Evolutionary conservation across 30 jellyfish, hydroid and myxozoan genomes (phyloP).

Genomic region (Pelagia noctiluca): DNA sequence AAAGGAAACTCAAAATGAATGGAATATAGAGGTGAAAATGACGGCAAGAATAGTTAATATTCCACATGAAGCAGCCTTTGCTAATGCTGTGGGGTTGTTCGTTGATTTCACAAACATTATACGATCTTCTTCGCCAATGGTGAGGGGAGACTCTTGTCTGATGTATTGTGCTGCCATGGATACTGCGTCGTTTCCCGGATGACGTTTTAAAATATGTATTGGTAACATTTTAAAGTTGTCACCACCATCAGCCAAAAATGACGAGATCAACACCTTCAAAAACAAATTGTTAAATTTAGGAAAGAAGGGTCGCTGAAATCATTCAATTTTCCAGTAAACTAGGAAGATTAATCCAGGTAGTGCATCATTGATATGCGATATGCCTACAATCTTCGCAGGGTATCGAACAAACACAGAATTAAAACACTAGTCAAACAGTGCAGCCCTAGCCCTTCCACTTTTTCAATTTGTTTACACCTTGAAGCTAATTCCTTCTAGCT

Average conservation of each 20-base stretch:
- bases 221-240: constrained; percentile 68
- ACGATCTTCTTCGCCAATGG: constrained; percentile 78
- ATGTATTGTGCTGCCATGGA: constrained; percentile 69
- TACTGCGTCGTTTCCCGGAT: constrained; percentile 80
- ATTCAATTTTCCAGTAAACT: neutral
- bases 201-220: constrained; percentile 50
- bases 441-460: too few relatives aligned
- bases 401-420: too few relatives aligned
- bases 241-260: constrained; percentile 85
- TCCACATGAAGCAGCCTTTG: neutral
- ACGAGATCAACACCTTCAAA: constrained; percentile 68
- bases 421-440: too few relatives aligned
- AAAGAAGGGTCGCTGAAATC: neutral
- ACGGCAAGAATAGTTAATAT: neutral
- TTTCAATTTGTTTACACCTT: too few relatives aligned
- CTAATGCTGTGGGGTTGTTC: neutral
- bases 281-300: neutral
- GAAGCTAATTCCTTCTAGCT: too few relatives aligned
- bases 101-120: constrained; percentile 52
- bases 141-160: constrained; percentile 69
- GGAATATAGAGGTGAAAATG: neutral
- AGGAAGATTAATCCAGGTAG: too few relatives aligned
- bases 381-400: too few relatives aligned
- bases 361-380: too few relatives aligned
- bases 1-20: too few relatives aligned